Evolutionary conservation across 2,888 invertebrate genomes (phyloP).

Genomic region (Epistrophella euchroma): DNA sequence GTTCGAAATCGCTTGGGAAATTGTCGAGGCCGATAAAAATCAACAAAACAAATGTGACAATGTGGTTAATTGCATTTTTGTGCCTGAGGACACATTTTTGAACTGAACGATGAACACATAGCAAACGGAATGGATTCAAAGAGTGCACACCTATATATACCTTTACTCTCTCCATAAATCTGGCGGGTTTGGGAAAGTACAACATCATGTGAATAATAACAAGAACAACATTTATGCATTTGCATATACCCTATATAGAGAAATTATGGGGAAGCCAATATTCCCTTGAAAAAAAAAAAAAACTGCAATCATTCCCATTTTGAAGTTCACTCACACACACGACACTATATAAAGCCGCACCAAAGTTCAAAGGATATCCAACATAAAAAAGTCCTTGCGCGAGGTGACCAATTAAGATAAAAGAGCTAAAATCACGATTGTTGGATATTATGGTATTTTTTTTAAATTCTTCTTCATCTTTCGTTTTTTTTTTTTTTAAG

Average conservation of each 20-base stretch:
- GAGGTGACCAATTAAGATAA: conserved; percentile 64
- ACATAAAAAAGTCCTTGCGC: background rate
- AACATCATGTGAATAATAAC: conserved; percentile 27
- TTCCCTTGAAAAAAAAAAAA: background rate
- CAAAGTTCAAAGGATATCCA: conserved; percentile 10
- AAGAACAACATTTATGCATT: background rate
- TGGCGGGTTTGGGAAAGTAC: background rate
- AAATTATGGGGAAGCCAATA: background rate
- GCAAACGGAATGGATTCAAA: background rate
- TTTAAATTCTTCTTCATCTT: background rate
- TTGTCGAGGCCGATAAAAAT: conserved; percentile 73
- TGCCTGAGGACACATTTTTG: conserved; percentile 54
- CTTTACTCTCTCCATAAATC: background rate
- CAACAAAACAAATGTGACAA: conserved; percentile 74
- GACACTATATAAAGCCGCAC: background rate
- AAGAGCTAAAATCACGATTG: conserved; percentile 42
- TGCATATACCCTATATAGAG: background rate
- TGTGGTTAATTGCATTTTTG: conserved; percentile 75
- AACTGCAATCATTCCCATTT: background rate
- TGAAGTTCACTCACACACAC: conserved; percentile 14
- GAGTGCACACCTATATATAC: no score
- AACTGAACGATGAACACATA: background rate
- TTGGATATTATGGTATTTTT: conserved; percentile 3
- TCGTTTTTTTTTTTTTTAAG: background rate
- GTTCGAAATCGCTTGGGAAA: conserved; percentile 51